Evolutionary conservation across 2,113 vertebrate species (phyloP), one percentile per base, ranked within the genome.

Genomic region (Tenrec ecaudatus): DNA sequence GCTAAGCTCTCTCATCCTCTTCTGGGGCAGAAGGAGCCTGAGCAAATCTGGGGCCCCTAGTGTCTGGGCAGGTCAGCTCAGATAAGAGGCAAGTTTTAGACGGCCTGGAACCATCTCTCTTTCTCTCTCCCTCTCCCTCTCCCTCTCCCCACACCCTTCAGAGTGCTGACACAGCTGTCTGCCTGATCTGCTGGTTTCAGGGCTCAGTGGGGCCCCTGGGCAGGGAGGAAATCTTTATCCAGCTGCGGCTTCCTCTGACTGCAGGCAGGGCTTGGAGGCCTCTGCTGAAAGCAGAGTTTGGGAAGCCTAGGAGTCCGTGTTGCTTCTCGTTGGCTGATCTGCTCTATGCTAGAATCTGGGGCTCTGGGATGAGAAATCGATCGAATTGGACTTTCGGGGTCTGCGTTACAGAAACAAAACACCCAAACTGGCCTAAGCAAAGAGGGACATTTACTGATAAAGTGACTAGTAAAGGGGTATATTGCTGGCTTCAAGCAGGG

Each of bases 251-350:
- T 40, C 47, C 47, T 53, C 22, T 62, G 60, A 62, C 60, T 62
- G 12, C 16, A 62, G 60, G 6, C 6, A 22, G 33, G 36, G 27
- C 8, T 25, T 14, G 20, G 19, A 43, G 47, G 17, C 1, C 6
- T 25, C 9, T 53, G 4, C 53, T 29, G 71, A 62, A 17, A 60
- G 71, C 53, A 27, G 31, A 78, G 53, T 64, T 36, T 71, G 57
- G 40, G 57, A 47, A 73, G 40, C 3, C 0, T 14, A 1, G 15
- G n/a, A 3, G 1, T 6, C 58, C 10, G 0, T 25, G 53, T 47
- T 78, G 20, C 57, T 43, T 64, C 3, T 76, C 77, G n/a, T 57
- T 64, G 29, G 4, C 9, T 29, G 31, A 0, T 43, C 40, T 78
- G 69, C 29, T 71, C 27, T 78, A 22, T 66, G 16, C 78, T 57